Percentiles rank a stretch among this genome's conserved stretches.
phyloP scores from a whole-genome alignment of 2,888 invertebrate species.

The Athripsodes cinereus region DNA sequence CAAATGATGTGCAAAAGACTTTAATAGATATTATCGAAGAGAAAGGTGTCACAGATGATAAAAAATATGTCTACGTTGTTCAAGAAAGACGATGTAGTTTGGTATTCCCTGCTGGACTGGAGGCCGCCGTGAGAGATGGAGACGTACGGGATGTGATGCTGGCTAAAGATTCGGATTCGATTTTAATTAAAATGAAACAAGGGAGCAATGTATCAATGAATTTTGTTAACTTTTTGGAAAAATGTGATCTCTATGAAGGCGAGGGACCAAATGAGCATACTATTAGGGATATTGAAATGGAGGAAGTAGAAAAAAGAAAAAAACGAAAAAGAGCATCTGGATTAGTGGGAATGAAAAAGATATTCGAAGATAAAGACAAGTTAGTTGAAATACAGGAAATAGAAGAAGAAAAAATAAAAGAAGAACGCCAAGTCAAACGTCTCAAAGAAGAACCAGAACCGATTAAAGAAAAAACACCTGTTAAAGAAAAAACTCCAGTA shows the following conservation, averaged over 20 bases:
- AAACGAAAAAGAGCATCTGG: conserved; percentile 59
- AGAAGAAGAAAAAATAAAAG: conserved; percentile 50
- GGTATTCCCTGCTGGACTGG: conserved; percentile 66
- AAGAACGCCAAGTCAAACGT: conserved; percentile 37
- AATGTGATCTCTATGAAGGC: conserved; percentile 61
- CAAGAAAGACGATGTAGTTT: conserved; percentile 68
- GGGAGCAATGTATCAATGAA: conserved; percentile 72
- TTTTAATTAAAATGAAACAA: conserved; percentile 65
- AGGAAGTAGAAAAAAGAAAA: conserved; percentile 50
- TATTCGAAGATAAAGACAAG: conserved; percentile 72
- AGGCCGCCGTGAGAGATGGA: conserved; percentile 70
- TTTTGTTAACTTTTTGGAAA: conserved; percentile 53
- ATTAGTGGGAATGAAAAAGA: conserved; percentile 59
- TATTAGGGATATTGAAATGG: conserved; percentile 53
- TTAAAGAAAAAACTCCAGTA: conserved; percentile 6
- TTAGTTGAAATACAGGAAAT: conserved; percentile 56
- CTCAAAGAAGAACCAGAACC: conserved; percentile 29
- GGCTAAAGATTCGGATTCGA: conserved; percentile 68
- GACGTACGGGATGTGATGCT: conserved; percentile 72
- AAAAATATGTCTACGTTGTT: conserved; percentile 68
- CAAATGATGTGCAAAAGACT: conserved; percentile 58
- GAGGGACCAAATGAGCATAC: conserved; percentile 63
- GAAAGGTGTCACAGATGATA: conserved; percentile 53
- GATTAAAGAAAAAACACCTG: conserved; percentile 24
- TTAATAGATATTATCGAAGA: conserved; percentile 56